Evolutionary conservation across 2,113 vertebrate genomes (phyloP).

Genomic region (Calidris pugnax): DNA sequence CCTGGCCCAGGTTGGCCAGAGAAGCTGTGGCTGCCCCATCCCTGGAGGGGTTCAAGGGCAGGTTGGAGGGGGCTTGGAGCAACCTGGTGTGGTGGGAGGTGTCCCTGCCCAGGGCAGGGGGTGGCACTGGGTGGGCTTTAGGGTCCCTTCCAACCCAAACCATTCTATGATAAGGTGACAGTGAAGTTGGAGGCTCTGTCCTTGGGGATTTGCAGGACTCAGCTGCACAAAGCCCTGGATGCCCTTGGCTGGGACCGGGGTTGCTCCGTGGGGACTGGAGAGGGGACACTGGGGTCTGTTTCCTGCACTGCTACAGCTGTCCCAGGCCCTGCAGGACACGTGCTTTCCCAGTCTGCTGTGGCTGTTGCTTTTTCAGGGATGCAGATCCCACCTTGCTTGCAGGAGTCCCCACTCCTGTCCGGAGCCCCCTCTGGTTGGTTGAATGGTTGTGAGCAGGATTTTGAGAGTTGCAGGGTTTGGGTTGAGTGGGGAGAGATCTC

Average conservation of each 20-base stretch:
- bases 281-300: rapidly evolving
- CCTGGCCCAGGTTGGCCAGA: no score
- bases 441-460: not conserved
- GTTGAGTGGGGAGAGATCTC: not conserved
- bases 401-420: not conserved
- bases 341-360: not conserved
- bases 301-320: rapidly evolving
- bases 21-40: no score
- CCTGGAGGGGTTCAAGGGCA: no score
- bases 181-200: not conserved
- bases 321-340: not conserved
- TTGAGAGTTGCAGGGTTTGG: not conserved
- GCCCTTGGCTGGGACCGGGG: not conserved
- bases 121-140: no score
- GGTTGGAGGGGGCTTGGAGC: no score
- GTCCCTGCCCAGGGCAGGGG: no score
- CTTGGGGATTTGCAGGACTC: not conserved
- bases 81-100: no score
- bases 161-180: not conserved
- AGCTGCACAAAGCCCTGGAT: not conserved
- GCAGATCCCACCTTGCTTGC: not conserved
- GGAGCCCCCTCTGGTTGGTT: not conserved
- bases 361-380: not conserved
- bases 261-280: not conserved
- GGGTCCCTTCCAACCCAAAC: no score